Percentiles rank a stretch among this genome's conserved stretches.
Evolutionary conservation across 2,797 vertebrate species (phyloP).

Genomic region (Malurus splendens): DNA sequence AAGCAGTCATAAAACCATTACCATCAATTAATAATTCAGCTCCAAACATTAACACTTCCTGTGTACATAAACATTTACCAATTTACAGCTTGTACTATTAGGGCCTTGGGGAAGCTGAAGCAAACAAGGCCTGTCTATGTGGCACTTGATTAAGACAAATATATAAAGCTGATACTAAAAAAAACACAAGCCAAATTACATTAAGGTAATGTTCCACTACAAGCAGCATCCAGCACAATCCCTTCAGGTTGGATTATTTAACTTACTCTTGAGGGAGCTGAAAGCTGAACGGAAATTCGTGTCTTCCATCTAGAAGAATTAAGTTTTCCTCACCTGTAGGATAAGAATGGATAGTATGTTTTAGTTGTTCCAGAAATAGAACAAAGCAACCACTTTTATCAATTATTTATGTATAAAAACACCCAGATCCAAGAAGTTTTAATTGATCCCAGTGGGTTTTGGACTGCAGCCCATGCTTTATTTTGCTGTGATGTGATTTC

Average conservation of each 20-base stretch:
- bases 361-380: constrained; percentile 15
- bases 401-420: not conserved
- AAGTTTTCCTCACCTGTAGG: constrained; percentile 63
- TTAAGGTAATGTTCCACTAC: not conserved
- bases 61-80: not conserved
- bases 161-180: not conserved
- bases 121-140: not conserved
- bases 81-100: not conserved
- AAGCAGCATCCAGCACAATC: not conserved
- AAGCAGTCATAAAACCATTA: not conserved
- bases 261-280: constrained; percentile 80
- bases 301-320: constrained; percentile 73
- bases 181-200: not conserved
- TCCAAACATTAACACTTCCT: not conserved
- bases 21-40: not conserved
- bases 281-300: constrained; percentile 79
- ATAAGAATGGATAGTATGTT: not conserved
- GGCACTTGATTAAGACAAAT: not conserved
- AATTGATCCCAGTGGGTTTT: constrained; percentile 29
- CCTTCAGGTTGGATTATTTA: not conserved
- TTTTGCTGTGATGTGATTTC: constrained; percentile 8
- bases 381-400: not conserved
- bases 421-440: not conserved
- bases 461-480: constrained; percentile 29
- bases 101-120: not conserved